Conservation (phyloP, 2,888 invertebrate species). For the Parascotia fuliginaria region DNA sequence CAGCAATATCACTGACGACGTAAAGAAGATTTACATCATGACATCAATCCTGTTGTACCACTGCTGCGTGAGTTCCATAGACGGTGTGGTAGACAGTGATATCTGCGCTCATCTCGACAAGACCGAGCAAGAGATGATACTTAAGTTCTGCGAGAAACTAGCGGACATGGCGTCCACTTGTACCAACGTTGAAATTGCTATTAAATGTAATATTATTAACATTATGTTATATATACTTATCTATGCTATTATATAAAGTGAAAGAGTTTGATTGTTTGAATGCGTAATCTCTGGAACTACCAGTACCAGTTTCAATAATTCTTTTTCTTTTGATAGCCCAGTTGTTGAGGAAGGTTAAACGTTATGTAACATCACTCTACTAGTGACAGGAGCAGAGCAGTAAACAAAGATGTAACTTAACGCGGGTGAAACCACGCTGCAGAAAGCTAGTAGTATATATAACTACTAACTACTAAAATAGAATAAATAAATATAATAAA, state of each 20-base stretch:
- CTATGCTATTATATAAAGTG: neutral
- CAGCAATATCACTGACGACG: constrained; percentile 28
- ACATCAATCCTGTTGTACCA: constrained; percentile 60
- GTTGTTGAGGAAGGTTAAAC: too few relatives aligned
- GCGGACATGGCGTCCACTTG: constrained; percentile 61
- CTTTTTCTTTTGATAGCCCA: too few relatives aligned
- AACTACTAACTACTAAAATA: too few relatives aligned
- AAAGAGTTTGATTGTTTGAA: neutral
- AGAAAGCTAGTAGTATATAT: too few relatives aligned
- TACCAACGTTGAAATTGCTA: constrained; percentile 60
- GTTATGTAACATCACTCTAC: too few relatives aligned
- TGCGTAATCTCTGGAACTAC: too few relatives aligned
- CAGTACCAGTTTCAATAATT: too few relatives aligned
- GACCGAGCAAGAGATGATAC: constrained; percentile 58
- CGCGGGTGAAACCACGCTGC: too few relatives aligned
- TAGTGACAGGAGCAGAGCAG: too few relatives aligned
- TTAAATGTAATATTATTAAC: constrained; percentile 58
- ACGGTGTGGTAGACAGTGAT: constrained; percentile 57
- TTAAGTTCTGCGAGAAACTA: constrained; percentile 65
- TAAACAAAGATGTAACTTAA: too few relatives aligned
- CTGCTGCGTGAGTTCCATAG: constrained; percentile 58
- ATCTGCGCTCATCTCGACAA: constrained; percentile 53
- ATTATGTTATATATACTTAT: too few relatives aligned
- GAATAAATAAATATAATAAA: too few relatives aligned
- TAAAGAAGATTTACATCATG: constrained; percentile 59